Evolutionary conservation across 2,113 vertebrate genomes (phyloP).

Genomic region (Amblyornis subalaris): DNA sequence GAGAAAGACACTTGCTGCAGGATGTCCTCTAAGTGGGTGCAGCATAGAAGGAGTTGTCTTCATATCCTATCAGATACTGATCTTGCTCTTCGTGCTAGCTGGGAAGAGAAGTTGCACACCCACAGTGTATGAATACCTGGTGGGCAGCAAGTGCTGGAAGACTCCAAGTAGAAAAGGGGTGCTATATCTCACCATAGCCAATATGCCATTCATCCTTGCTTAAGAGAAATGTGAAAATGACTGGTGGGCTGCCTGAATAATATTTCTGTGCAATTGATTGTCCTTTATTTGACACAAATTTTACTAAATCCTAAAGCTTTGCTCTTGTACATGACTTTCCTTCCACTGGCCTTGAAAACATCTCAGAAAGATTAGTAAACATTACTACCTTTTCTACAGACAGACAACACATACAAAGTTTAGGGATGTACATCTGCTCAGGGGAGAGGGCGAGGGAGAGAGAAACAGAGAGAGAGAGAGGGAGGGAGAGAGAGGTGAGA

Average conservation of each 20-base stretch:
- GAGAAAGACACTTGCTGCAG: neutral
- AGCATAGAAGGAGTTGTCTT: neutral
- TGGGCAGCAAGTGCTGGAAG: neutral
- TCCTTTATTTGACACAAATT: neutral
- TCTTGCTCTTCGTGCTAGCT: neutral
- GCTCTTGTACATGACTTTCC: accelerated
- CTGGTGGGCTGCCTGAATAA: neutral
- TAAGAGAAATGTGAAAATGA: neutral
- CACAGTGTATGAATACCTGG: neutral
- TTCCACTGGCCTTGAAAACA: neutral
- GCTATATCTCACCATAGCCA: neutral
- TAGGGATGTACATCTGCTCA: neutral
- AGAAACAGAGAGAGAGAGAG: too few species aligned
- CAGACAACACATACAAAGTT: neutral
- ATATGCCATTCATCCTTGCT: neutral
- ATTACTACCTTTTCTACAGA: neutral
- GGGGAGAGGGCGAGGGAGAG: neutral
- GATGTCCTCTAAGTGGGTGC: neutral
- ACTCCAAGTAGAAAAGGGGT: neutral
- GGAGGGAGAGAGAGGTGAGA: neutral
- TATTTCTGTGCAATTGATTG: neutral
- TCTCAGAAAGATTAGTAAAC: neutral
- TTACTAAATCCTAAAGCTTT: neutral
- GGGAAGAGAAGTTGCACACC: neutral
- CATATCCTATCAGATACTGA: neutral